These are phyloP conservation scores for Celastrina argiolus DNA, from an alignment of 2,888 invertebrate species.

Conservation along the genomic window DNA sequence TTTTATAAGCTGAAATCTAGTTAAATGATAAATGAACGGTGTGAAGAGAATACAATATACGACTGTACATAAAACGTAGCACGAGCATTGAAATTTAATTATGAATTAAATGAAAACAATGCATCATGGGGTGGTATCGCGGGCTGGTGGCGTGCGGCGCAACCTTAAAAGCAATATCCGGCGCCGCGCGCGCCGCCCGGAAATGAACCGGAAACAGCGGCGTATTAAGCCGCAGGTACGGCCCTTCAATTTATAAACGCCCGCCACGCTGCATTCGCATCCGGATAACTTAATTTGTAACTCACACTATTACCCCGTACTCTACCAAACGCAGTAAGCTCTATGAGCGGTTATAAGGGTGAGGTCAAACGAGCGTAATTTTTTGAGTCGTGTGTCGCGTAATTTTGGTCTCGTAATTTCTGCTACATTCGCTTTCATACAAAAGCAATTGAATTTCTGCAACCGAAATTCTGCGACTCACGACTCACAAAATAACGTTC, in stretches of 20 bases:
- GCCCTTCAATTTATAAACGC: conserved; percentile 78
- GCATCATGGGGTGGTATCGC: conserved; percentile 31
- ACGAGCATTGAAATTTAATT: neutral
- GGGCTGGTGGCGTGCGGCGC: conserved; percentile 62
- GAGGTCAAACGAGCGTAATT: too few relatives aligned
- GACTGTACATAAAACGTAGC: neutral
- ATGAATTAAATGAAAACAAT: conserved; percentile 15
- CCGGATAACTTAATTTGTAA: conserved; percentile 67
- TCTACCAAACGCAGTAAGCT: too few relatives aligned
- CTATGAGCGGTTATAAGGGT: too few relatives aligned
- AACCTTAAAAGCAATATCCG: conserved; percentile 80
- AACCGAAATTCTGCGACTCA: too few relatives aligned
- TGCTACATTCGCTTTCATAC: too few relatives aligned
- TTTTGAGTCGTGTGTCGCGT: too few relatives aligned
- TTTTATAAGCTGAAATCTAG: neutral
- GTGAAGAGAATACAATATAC: neutral
- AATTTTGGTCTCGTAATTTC: too few relatives aligned
- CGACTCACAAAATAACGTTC: too few relatives aligned
- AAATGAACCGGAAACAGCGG: conserved; percentile 79
- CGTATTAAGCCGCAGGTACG: conserved; percentile 79
- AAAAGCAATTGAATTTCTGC: too few relatives aligned
- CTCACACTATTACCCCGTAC: conserved; percentile 35
- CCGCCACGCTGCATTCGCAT: conserved; percentile 61
- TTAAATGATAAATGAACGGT: neutral
- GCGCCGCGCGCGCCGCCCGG: conserved; percentile 75